Evolutionary conservation across 2,113 vertebrate genomes (phyloP).

Genomic region (Heptranchias perlo): DNA sequence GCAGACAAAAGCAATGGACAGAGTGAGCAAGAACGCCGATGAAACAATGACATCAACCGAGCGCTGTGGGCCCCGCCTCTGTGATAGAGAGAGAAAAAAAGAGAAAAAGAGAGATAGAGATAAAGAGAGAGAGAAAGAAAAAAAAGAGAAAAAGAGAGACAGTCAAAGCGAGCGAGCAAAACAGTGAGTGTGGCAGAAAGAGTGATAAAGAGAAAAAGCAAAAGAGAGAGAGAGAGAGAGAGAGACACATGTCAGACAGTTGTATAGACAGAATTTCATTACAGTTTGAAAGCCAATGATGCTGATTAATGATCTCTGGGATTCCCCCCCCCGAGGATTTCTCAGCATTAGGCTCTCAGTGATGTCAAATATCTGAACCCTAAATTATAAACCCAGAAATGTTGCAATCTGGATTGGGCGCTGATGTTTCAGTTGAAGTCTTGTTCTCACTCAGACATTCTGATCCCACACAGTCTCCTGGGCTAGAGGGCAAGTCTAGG

Average conservation of each 20-base stretch:
- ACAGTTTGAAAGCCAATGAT: not conserved
- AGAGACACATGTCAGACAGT: not conserved
- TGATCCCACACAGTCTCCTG: not conserved
- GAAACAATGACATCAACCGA: conserved; percentile 97
- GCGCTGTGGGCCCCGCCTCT: conserved; percentile 92
- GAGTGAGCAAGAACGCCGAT: conserved; percentile 81
- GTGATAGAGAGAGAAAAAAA: conserved; percentile 40
- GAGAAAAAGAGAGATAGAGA: not conserved
- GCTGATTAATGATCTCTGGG: not conserved
- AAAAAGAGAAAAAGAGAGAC: not conserved
- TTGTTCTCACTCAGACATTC: not conserved
- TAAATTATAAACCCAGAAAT: too few species aligned
- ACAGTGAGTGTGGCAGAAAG: not conserved
- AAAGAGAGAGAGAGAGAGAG: not conserved
- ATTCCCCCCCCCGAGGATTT: not conserved
- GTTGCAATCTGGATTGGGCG: not conserved
- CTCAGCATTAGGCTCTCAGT: not conserved
- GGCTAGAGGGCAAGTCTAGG: not conserved
- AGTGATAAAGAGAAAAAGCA: accelerated
- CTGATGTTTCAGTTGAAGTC: not conserved
- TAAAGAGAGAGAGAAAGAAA: not conserved
- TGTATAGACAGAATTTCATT: not conserved
- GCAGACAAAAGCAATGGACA: conserved; percentile 91
- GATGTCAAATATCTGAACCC: not conserved
- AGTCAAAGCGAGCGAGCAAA: not conserved